Evolutionary conservation across 2,888 invertebrate genomes (phyloP).

Genomic region (Lasius fuliginosus): DNA sequence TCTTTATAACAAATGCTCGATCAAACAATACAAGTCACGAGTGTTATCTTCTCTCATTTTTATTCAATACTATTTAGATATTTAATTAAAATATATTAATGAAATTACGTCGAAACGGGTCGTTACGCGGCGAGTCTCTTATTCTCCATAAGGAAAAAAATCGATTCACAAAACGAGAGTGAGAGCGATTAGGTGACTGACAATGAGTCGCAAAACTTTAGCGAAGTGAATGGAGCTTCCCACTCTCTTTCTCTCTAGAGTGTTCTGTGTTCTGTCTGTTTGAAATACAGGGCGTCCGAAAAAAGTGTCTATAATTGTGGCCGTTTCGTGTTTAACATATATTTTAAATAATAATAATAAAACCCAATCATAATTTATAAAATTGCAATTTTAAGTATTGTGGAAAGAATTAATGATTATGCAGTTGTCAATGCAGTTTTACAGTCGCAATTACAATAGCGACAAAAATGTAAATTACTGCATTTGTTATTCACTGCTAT

Average conservation of each 20-base stretch:
- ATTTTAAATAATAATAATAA: conserved; percentile 2
- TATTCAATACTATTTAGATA: not conserved
- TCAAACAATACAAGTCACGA: not conserved
- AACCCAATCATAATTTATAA: not conserved
- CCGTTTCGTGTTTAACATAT: not conserved
- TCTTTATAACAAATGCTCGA: not conserved
- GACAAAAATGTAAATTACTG: not conserved
- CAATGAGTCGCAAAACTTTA: conserved; percentile 60
- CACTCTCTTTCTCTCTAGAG: not conserved
- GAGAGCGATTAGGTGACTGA: conserved; percentile 53
- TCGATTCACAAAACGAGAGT: conserved; percentile 59
- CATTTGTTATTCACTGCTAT: not conserved
- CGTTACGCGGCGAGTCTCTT: not conserved
- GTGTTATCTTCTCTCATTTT: not conserved
- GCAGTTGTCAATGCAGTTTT: not conserved
- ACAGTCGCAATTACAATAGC: not conserved
- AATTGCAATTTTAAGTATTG: not conserved
- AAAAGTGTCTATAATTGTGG: not conserved
- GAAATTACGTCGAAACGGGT: not conserved
- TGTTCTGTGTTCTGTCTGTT: not conserved
- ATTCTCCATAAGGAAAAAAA: conserved; percentile 7
- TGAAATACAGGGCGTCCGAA: not conserved
- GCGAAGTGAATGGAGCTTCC: conserved; percentile 71
- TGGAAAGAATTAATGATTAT: conserved; percentile 1
- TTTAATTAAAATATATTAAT: not conserved